Conservation (phyloP, 2,888 invertebrate species). For the Drosophila anomalata region DNA sequence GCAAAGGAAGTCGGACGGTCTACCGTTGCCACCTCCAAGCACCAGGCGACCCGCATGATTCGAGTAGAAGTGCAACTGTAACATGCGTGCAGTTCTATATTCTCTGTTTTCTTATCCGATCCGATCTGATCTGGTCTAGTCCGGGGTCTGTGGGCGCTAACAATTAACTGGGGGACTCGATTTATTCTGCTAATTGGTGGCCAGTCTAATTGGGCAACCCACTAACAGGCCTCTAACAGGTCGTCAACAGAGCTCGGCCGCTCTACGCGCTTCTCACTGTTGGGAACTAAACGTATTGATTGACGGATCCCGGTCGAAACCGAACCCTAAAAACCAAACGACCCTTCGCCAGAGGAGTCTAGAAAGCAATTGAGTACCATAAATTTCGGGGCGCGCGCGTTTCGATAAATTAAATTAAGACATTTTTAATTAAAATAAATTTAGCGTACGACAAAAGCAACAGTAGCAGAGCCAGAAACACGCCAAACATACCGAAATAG, state of each 20-base stretch:
- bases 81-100: constrained; percentile 85
- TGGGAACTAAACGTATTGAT: constrained; percentile 4
- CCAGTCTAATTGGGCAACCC: constrained; percentile 44
- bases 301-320: background rate
- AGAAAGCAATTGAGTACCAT: constrained; percentile 12
- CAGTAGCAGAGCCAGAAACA: constrained; percentile 30
- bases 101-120: constrained; percentile 28
- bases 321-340: constrained; percentile 18
- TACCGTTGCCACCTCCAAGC: constrained; percentile 84
- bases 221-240: constrained; percentile 47
- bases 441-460: constrained; percentile 59
- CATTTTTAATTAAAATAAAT: constrained; percentile 74
- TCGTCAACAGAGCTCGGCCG: constrained; percentile 19
- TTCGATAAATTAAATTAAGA: constrained; percentile 54
- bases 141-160: constrained; percentile 33
- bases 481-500: constrained; percentile 42
- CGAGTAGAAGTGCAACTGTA: constrained; percentile 93
- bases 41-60: constrained; percentile 89
- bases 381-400: constrained; percentile 40
- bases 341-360: constrained; percentile 3
- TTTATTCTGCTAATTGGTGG: constrained; percentile 38
- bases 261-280: constrained; percentile 52
- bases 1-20: constrained; percentile 84
- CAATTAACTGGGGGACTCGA: constrained; percentile 48
- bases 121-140: constrained; percentile 17